Base-by-base conservation (phyloP, 2,113 vertebrate genomes). In the Ameiurus melas region DNA sequence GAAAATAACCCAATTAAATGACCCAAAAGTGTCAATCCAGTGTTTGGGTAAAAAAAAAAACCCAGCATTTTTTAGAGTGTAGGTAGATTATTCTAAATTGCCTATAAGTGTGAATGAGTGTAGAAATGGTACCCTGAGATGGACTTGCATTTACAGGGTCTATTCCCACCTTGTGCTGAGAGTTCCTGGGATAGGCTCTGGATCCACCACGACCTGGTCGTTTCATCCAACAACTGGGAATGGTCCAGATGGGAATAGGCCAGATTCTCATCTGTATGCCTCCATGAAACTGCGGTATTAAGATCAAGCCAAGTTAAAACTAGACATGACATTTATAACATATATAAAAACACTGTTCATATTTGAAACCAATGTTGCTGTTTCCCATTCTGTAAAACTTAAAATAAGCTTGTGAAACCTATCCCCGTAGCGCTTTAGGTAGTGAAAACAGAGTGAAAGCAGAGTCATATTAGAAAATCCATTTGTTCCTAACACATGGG, bases 401-500 rank as follows among this genome's bases (percentile, higher is more conserved):
- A 2, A 25, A 64, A 64, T 64, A 25, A 64, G 1, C 22, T 64
- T 71, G 30, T 36, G 17, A 71, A 36, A 71, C 66, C 4, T 70
- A 30, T 70, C 17, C 30, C 2, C 8, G 17, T 70, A 16, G 14
- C 17, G 30, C 70, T 71, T 71, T 73, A 73, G 13, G 70, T 73
- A 36, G 17, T 39, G 19, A 7, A 39, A 39, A 6, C 70, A 43
- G 70, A 36, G 33, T 39, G 19, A 7, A 39, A 39, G 33, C 70
- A 22, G 70, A 39, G 39, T 70, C 14, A 33, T 58, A 58, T 64
- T 64, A 27, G 17, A 39, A 73, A 36, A 36, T 33, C 17, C 30
- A 36, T 71, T 71, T 71, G n/a, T n/a, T n/a, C 64, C 64, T n/a
- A 70, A 70, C 66, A 70, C 66, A 70, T 70, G n/a, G 4, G 66